Base-by-base conservation (phyloP, 2,797 vertebrate species). In the Cacajao melanocephalus region DNA sequence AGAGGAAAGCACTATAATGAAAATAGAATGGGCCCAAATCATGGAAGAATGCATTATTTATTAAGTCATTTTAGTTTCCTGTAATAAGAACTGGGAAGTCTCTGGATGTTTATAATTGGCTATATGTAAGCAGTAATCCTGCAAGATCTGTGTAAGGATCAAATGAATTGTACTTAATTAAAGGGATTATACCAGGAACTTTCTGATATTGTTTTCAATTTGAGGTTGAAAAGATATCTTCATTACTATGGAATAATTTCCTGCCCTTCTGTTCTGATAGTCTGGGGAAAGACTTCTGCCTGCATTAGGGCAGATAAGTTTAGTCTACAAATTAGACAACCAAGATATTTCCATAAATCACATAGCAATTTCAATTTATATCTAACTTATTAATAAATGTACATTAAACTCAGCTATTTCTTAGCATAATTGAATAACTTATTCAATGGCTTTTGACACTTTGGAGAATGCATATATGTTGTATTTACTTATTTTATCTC, bases 121-220 rank as follows among this genome's bases (percentile, higher is more conserved):
- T 97, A 67, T 97, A 92, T 97, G 76, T 91, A 98, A 96, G 87
- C 96, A 96, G 75, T 94, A 97, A 97, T 98, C 98, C 97, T 97
- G 44, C 94, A 97, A 96, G 97, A 91, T 70, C 70, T 96, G 41
- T 97, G 81, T 95, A 98, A 97, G 93, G 96, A 98, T 97, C 95
- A 97, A 98, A 98, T 98, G 98, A 98, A 98, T 98, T 98, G 96
- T 55, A 85, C 93, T 98, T 98, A 97, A 97, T 98, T 98, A 98
- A 97, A 98, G 85, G 96, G 97, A 97, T 98, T 98, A 97, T 95
- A 92, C 64, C 90, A 98, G 73, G 82, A 96, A 98, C 97, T 98
- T 97, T 97, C 96, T 96, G 97, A 97, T 97, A 97, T 80, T 97
- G 89, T 52, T 98, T 98, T 98, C 94, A 94, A 97, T 97, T 98